Conservation (phyloP, 1,140 invertebrate species). For the Calephelis virginiensis region DNA sequence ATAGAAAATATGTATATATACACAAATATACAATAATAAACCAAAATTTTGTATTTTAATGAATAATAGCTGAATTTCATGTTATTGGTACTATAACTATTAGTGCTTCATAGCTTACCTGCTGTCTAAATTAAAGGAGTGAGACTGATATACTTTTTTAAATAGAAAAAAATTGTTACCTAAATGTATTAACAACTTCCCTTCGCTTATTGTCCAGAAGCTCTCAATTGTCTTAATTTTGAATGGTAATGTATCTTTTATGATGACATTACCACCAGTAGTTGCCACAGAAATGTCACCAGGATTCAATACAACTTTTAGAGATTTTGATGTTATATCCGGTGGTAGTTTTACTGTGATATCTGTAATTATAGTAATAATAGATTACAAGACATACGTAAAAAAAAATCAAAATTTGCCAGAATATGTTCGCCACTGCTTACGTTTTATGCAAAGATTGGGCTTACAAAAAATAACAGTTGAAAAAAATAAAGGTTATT, state of each 20-base stretch:
- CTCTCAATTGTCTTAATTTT: slow-evolving; percentile 87
- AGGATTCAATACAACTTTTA: slow-evolving; percentile 82
- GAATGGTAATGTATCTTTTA: slow-evolving; percentile 83
- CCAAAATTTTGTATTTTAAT: too few species aligned
- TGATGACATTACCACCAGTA: slow-evolving; percentile 69
- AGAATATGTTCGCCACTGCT: too few species aligned
- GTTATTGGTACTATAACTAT: too few species aligned
- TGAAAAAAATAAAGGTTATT: too few species aligned
- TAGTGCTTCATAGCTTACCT: too few species aligned
- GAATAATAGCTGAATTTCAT: too few species aligned
- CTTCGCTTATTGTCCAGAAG: slow-evolving; percentile 89
- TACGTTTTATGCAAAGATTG: too few species aligned
- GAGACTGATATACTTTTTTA: not conserved
- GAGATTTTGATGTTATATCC: slow-evolving; percentile 81
- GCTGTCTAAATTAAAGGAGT: too few species aligned
- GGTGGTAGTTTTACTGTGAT: slow-evolving; percentile 83
- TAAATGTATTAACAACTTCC: slow-evolving; percentile 79
- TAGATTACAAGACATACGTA: not conserved
- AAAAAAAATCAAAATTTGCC: too few species aligned
- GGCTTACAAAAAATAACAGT: too few species aligned
- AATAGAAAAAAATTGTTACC: slow-evolving; percentile 42
- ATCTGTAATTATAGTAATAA: slow-evolving; percentile 68
- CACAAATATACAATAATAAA: too few species aligned
- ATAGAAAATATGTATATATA: too few species aligned
- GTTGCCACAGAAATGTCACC: slow-evolving; percentile 75